Percentiles rank a stretch among this genome's conserved stretches.
These are phyloP conservation scores for Pocota personata DNA, from an alignment of 2,888 invertebrate species.

Conservation along the genomic window DNA sequence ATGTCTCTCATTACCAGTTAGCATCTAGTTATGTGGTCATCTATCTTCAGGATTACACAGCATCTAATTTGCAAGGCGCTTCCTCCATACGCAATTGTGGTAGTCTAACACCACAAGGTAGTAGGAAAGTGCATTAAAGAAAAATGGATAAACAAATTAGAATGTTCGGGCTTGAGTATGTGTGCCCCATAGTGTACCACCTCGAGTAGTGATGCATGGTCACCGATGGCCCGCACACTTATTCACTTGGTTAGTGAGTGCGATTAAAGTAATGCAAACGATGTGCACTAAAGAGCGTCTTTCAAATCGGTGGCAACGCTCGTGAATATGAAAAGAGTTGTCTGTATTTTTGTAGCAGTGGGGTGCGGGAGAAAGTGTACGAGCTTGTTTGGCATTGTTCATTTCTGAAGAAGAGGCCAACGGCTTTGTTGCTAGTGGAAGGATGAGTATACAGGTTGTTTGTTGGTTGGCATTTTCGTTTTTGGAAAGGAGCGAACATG, in stretches of 20 bases:
- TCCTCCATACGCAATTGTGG: constrained; percentile 27
- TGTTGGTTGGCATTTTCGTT: constrained; percentile 1
- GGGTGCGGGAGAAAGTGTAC: neutral
- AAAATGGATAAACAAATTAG: constrained; percentile 36
- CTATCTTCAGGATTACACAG: constrained; percentile 28
- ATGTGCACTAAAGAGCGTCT: neutral
- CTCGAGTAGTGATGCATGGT: constrained; percentile 22
- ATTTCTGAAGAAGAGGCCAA: neutral
- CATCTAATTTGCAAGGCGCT: constrained; percentile 32
- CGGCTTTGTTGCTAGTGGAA: neutral
- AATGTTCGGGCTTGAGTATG: constrained; percentile 10
- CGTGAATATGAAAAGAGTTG: neutral
- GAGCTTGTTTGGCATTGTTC: constrained; percentile 11
- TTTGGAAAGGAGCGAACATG: neutral
- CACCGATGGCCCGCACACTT: neutral
- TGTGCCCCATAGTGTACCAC: constrained; percentile 9
- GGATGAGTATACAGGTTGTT: neutral
- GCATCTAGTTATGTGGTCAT: constrained; percentile 45
- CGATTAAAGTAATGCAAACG: constrained; percentile 29
- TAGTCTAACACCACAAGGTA: constrained; percentile 6
- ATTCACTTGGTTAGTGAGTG: constrained; percentile 12
- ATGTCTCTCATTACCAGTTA: constrained; percentile 42
- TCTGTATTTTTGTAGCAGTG: neutral
- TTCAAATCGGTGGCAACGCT: neutral
- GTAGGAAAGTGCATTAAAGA: constrained; percentile 31